phyloP scores from a whole-genome alignment of 2,888 invertebrate genomes.

The Lasioglossum lativentre region DNA sequence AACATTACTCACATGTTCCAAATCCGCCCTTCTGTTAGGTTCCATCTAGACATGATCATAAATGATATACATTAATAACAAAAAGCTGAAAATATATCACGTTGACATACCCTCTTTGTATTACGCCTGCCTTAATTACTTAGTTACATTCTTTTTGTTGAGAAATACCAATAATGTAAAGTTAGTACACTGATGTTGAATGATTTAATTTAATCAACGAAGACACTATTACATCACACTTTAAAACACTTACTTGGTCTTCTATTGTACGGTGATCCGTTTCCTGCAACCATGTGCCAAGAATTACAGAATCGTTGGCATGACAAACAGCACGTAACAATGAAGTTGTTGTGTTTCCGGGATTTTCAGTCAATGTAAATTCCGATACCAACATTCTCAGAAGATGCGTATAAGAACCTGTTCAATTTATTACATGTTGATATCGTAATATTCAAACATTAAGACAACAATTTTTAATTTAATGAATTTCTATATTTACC shows the following conservation, averaged over 20 bases:
- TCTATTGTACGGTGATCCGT: conserved; percentile 98
- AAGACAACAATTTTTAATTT: not conserved
- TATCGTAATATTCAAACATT: not conserved
- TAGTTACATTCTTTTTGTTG: conserved; percentile 25
- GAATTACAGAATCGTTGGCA: conserved; percentile 94
- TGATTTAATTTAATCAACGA: not conserved
- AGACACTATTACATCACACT: not conserved
- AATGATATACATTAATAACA: conserved; percentile 58
- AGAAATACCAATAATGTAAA: conserved; percentile 12
- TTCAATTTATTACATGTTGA: conserved; percentile 20
- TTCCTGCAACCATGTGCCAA: conserved; percentile 98
- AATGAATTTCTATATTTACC: conserved; percentile 83
- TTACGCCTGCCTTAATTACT: conserved; percentile 43
- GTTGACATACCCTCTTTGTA: conserved; percentile 39
- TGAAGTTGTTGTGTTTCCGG: conserved; percentile 95
- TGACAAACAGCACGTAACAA: conserved; percentile 93
- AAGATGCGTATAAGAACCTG: conserved; percentile 93
- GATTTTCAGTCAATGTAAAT: conserved; percentile 97
- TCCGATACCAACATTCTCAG: conserved; percentile 97
- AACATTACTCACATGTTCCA: conserved; percentile 91
- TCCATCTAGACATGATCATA: conserved; percentile 89
- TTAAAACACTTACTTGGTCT: conserved; percentile 91
- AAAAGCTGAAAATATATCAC: conserved; percentile 17
- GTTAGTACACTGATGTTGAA: conserved; percentile 8
- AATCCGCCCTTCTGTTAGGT: conserved; percentile 92